A percentile compares a stretch with the other conserved stretches of the same genome.
Evolutionary conservation across 2,888 invertebrate species (phyloP).

Genomic region (Pasiphila rectangulata): DNA sequence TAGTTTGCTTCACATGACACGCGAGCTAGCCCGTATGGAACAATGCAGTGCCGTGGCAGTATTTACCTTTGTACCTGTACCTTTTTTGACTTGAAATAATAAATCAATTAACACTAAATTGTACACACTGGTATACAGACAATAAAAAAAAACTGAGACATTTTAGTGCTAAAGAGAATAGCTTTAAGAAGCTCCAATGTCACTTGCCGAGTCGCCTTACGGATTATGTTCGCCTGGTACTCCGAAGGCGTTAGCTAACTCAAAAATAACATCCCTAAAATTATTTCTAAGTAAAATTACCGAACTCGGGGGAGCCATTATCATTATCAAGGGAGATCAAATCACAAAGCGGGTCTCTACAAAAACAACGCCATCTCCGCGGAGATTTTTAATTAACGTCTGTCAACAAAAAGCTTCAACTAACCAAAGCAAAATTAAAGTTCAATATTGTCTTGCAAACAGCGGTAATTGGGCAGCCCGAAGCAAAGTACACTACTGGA

Average conservation of each 20-base stretch:
- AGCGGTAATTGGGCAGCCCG: constrained; percentile 48
- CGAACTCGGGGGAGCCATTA: neutral
- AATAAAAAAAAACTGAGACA: too few species aligned
- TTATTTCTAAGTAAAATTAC: constrained; percentile 7
- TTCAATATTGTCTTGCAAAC: constrained; percentile 59
- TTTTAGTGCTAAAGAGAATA: too few species aligned
- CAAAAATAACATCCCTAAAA: constrained; percentile 1
- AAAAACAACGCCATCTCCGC: constrained; percentile 23
- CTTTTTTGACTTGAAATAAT: too few species aligned
- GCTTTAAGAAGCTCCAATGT: too few species aligned
- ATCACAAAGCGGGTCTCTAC: constrained; percentile 11
- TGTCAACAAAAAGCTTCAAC: constrained; percentile 34
- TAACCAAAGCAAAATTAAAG: constrained; percentile 51
- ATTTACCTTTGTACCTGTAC: too few species aligned
- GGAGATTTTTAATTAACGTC: constrained; percentile 33
- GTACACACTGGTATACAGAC: too few species aligned
- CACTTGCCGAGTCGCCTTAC: neutral
- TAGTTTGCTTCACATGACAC: too few species aligned
- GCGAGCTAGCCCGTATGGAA: too few species aligned
- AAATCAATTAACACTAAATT: too few species aligned
- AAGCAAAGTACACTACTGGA: constrained; percentile 44
- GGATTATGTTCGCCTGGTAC: neutral
- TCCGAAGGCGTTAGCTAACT: neutral
- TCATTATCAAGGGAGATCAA: constrained; percentile 6
- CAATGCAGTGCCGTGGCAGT: too few species aligned